Percentiles rank a stretch among this genome's conserved stretches.
Evolutionary conservation across 1,140 invertebrate species (phyloP).

Genomic region (Drosophila pectinifera): DNA sequence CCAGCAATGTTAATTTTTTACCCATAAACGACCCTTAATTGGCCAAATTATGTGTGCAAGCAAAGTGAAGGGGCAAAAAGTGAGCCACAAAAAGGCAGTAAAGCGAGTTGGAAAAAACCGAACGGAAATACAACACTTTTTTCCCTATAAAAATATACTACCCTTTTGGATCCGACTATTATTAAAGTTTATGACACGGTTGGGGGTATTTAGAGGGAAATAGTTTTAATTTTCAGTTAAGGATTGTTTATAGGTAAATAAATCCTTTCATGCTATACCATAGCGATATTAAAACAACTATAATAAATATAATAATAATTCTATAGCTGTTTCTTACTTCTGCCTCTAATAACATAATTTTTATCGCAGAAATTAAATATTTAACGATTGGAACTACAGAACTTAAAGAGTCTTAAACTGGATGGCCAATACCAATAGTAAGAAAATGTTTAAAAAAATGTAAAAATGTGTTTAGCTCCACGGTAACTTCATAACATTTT

Average conservation of each 20-base stretch:
- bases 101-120: conserved; percentile 7
- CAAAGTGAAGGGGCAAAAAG: conserved; percentile 24
- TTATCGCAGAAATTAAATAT: background rate
- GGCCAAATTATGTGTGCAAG: conserved; percentile 62
- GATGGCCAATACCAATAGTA: no score
- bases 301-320: no score
- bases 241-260: background rate
- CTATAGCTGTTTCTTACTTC: no score
- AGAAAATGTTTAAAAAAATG: background rate
- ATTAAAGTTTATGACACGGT: background rate
- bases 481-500: background rate
- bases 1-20: conserved; percentile 53
- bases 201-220: background rate
- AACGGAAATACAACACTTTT: conserved; percentile 12
- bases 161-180: background rate
- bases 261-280: background rate
- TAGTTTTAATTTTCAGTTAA: background rate
- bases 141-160: conserved; percentile 13
- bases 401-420: no score
- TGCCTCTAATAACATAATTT: no score
- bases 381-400: no score
- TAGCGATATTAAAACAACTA: background rate
- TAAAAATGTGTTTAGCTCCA: no score
- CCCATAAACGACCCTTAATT: conserved; percentile 69
- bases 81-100: conserved; percentile 2